Evolutionary conservation across 2,888 invertebrate species (phyloP), one percentile per base, ranked within the genome.

Genomic region (Chrysodeixis includens): DNA sequence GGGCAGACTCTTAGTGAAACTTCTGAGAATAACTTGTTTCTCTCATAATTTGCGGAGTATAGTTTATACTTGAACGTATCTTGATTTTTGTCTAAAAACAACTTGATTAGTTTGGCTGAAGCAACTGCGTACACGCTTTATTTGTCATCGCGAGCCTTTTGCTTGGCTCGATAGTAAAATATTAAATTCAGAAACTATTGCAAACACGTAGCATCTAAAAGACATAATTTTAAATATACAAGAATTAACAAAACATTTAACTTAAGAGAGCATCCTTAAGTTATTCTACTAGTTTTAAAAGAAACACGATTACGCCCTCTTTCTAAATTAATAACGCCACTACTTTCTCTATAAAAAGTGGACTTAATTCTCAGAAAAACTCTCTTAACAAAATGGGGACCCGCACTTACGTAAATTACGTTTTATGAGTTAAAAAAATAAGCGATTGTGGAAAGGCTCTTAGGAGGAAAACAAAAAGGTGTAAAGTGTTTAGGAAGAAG

Each of bases 361-460:
- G 30, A 53, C 40, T 40, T 53, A 26, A 60, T 60, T 53, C 53
- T 40, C 49, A 49, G 14, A 14, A 58, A 49, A 30, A 49, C n/a
- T n/a, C 26, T 56, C 26, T 32, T 30, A 51, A 58, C 30, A 26
- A 53, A 60, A 60, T 60, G 26, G 53, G 12, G 40, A 40, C n/a
- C 40, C 53, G 53, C 60, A 60, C 60, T 60, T 60, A 60, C 40
- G 60, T 26, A 60, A 60, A 60, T 60, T 60, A 60, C 60, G 22
- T 10, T 59, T 52, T 59, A 59, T 35, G 30, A 52, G 32, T 59
- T 30, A 18, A 52, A 57, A 30, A 54, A 30, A 30, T 54, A 30
- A 54, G 30, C 16, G 54, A 54, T 30, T 16, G 30, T 30, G 30
- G 22, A 12, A 49, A 49, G 18, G 46, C 46, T 20, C 46, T 49